A percentile compares a stretch with the other conserved stretches of the same genome.
Conservation (phyloP, 2,113 vertebrate species). For the Caranx melampygus region DNA sequence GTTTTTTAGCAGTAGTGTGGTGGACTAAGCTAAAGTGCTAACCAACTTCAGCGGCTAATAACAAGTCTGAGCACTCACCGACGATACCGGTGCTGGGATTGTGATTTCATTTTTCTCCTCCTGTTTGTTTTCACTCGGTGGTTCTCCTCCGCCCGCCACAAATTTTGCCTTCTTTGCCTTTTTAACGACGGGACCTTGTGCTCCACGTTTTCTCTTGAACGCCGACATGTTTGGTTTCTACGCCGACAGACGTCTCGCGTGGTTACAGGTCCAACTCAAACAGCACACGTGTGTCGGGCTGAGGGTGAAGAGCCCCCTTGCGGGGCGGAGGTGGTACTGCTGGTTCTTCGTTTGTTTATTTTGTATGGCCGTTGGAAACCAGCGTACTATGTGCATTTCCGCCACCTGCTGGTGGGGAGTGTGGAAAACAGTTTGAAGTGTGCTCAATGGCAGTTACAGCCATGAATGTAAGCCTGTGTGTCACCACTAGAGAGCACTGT, state of each 20-base stretch:
- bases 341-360: neutral
- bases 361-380: too few species aligned
- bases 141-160: slow-evolving; percentile 28
- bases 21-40: neutral
- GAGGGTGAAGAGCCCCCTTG: neutral
- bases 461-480: neutral
- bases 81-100: slow-evolving; percentile 89
- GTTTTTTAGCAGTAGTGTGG: neutral
- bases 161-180: slow-evolving; percentile 77
- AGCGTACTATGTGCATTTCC: too few species aligned
- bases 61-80: slow-evolving; percentile 77
- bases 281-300: neutral
- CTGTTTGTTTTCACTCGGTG: neutral
- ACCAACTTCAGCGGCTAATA: neutral
- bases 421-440: too few species aligned
- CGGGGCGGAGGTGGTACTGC: slow-evolving; percentile 31
- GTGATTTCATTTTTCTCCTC: slow-evolving; percentile 72
- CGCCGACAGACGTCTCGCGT: slow-evolving; percentile 14
- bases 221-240: slow-evolving; percentile 84
- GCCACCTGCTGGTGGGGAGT: too few species aligned
- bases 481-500: slow-evolving; percentile 2
- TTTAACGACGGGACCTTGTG: neutral
- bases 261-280: neutral
- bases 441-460: neutral
- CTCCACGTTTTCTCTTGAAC: slow-evolving; percentile 86